Percentiles rank a stretch among this genome's conserved stretches.
Evolutionary conservation across 2,888 invertebrate species (phyloP).

Genomic region (Pollenia griseotomentosa): DNA sequence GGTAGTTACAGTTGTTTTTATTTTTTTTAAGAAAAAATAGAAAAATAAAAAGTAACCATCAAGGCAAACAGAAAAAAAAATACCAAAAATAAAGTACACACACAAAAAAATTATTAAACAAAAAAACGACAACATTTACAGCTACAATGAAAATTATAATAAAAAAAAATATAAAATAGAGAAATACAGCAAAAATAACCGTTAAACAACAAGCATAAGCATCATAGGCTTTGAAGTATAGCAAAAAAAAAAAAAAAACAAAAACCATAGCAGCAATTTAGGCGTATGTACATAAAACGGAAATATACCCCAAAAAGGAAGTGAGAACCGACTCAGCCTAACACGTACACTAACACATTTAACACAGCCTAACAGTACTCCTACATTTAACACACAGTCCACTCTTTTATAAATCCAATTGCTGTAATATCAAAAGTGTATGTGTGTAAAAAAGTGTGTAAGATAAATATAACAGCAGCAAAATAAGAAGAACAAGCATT

Average conservation of each 20-base stretch:
- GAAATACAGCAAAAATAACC: constrained; percentile 34
- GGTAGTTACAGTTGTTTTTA: not conserved
- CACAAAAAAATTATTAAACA: constrained; percentile 6
- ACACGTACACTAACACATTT: constrained; percentile 14
- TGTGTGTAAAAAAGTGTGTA: not conserved
- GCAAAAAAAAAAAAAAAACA: constrained; percentile 39
- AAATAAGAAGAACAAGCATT: too few relatives aligned
- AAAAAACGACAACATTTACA: constrained; percentile 28
- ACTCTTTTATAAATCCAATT: constrained; percentile 28
- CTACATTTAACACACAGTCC: constrained; percentile 28
- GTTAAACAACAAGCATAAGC: constrained; percentile 64
- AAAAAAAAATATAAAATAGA: constrained; percentile 16
- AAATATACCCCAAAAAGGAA: constrained; percentile 70
- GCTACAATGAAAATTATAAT: not conserved
- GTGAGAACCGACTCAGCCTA: constrained; percentile 64
- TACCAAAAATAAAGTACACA: constrained; percentile 44
- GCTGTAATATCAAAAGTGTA: constrained; percentile 1
- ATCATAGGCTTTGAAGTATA: constrained; percentile 46
- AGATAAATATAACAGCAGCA: constrained; percentile 13
- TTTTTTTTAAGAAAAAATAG: constrained; percentile 30
- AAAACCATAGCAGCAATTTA: constrained; percentile 42
- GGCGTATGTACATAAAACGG: constrained; percentile 60
- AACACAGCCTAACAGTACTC: constrained; percentile 34
- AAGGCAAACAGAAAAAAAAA: constrained; percentile 39
- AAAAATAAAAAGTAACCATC: constrained; percentile 12